These are phyloP conservation scores for Agrypnus murinus DNA, from an alignment of 2,888 invertebrate genomes.

Conservation along the genomic window DNA sequence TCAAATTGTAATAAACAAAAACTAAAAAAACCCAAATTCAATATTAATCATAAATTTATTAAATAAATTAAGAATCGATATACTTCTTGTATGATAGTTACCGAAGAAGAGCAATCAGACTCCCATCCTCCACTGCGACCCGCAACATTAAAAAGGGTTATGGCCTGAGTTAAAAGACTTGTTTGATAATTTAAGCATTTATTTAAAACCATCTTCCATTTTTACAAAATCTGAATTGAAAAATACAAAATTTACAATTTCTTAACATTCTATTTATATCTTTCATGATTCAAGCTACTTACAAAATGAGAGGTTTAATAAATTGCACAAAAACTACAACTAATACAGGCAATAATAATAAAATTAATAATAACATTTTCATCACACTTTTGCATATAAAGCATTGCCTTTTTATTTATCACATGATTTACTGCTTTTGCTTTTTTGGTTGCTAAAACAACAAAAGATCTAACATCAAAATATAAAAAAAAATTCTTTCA, in stretches of 20 bases:
- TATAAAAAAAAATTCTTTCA: too few relatives aligned
- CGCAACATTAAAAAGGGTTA: too few relatives aligned
- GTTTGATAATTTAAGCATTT: too few relatives aligned
- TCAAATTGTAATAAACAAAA: too few relatives aligned
- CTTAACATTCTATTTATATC: background rate
- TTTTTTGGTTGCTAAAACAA: background rate
- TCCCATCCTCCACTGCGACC: too few relatives aligned
- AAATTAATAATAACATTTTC: constrained; percentile 20
- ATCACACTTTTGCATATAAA: constrained; percentile 45
- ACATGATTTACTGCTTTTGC: constrained; percentile 40
- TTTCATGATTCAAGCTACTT: background rate
- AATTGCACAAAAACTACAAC: constrained; percentile 28
- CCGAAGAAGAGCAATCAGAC: too few relatives aligned
- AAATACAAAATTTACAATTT: constrained; percentile 40
- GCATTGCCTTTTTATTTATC: constrained; percentile 50
- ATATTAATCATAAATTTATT: too few relatives aligned
- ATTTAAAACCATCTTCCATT: constrained; percentile 17
- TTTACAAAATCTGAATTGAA: constrained; percentile 39
- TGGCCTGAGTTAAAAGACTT: too few relatives aligned
- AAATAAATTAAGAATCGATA: too few relatives aligned
- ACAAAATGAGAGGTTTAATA: background rate
- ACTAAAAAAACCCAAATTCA: too few relatives aligned
- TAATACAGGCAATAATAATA: constrained; percentile 25
- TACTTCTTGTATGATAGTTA: too few relatives aligned
- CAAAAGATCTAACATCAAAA: background rate